Percentiles rank a stretch among this genome's conserved stretches.
Evolutionary conservation across 2,797 vertebrate species (phyloP).

Genomic region (Sebastes diploproa): DNA sequence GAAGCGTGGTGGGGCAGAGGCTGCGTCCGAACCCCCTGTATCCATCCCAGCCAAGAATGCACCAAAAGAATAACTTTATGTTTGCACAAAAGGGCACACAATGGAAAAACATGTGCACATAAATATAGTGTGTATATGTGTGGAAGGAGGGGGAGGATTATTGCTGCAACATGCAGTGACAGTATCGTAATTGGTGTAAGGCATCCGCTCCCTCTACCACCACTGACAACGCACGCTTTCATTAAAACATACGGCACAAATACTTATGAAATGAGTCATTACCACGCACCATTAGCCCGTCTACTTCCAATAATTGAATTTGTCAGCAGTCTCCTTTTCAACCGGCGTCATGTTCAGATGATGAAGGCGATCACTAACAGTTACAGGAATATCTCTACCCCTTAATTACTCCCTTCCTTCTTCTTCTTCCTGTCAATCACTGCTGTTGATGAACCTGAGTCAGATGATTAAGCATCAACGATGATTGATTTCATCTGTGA

Average conservation of each 20-base stretch:
- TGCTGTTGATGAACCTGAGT: slow-evolving; percentile 53
- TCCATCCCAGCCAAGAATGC: slow-evolving; percentile 18
- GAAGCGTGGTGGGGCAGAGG: slow-evolving; percentile 56
- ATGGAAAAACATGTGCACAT: not conserved
- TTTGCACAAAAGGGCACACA: slow-evolving; percentile 21
- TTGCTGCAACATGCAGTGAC: slow-evolving; percentile 50
- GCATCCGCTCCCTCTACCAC: slow-evolving; percentile 71
- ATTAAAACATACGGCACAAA: slow-evolving; percentile 92
- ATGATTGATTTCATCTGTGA: slow-evolving; percentile 54
- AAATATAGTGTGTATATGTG: slow-evolving; percentile 2
- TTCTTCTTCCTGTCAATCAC: slow-evolving; percentile 61
- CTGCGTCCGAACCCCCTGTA: slow-evolving; percentile 24
- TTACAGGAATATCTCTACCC: slow-evolving; percentile 21
- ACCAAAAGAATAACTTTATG: slow-evolving; percentile 61
- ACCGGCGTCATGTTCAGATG: slow-evolving; percentile 87
- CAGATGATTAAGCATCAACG: slow-evolving; percentile 37
- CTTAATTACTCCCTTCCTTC: slow-evolving; percentile 31
- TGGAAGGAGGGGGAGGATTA: slow-evolving; percentile 34
- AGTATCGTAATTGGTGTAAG: slow-evolving; percentile 60
- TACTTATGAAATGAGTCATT: slow-evolving; percentile 95
- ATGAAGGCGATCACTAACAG: slow-evolving; percentile 82
- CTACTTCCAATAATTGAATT: slow-evolving; percentile 97
- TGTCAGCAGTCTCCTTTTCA: slow-evolving; percentile 96
- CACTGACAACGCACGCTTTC: slow-evolving; percentile 86
- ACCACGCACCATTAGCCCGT: slow-evolving; percentile 94